phyloP scores from a whole-genome alignment of 1,140 invertebrate genomes.

The Ericerus pela region DNA sequence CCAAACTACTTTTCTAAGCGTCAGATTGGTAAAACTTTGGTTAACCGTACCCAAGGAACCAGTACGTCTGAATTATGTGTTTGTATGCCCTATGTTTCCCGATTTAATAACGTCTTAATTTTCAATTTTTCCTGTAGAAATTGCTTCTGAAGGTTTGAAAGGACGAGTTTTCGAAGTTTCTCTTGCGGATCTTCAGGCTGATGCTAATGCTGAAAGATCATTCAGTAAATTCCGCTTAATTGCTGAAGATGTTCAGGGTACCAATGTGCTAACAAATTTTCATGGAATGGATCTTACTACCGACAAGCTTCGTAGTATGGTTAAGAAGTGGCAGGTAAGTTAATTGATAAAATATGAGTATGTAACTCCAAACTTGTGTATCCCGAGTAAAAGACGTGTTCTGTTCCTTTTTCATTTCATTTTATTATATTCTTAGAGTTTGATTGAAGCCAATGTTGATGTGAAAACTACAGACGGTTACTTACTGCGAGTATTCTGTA shows the following conservation, averaged over 20 bases:
- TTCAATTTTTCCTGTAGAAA: constrained; percentile 43
- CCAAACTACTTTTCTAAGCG: constrained; percentile 93
- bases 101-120: constrained; percentile 5
- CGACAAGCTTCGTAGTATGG: constrained; percentile 95
- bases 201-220: constrained; percentile 85
- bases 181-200: constrained; percentile 88
- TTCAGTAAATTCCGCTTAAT: constrained; percentile 96
- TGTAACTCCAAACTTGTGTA: no score
- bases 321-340: constrained; percentile 84
- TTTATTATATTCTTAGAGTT: constrained; percentile 44
- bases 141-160: constrained; percentile 95
- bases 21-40: constrained; percentile 94
- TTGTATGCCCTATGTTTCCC: background rate
- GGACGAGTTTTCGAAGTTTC: constrained; percentile 95
- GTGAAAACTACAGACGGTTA: constrained; percentile 98
- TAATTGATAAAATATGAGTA: background rate
- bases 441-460: constrained; percentile 93
- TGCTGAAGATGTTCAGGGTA: constrained; percentile 86
- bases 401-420: background rate
- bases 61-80: constrained; percentile 40
- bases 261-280: constrained; percentile 94
- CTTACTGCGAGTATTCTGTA: constrained; percentile 89
- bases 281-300: constrained; percentile 98
- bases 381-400: background rate
- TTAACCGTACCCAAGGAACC: constrained; percentile 91